A percentile compares a stretch with the other conserved stretches of the same genome.
These are phyloP conservation scores for Mustela lutreola DNA, from an alignment of 2,113 vertebrate species.

Conservation along the genomic window DNA sequence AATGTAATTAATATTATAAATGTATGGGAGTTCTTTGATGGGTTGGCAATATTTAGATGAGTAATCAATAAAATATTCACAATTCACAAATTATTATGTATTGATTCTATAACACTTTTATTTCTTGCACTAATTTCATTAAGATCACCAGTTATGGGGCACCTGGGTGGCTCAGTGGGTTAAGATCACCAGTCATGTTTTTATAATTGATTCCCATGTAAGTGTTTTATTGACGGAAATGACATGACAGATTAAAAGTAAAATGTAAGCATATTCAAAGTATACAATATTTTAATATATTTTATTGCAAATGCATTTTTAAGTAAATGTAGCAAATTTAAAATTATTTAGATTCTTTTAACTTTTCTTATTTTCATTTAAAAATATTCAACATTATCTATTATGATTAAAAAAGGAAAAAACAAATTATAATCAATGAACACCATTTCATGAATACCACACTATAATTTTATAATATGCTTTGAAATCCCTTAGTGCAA, in stretches of 20 bases:
- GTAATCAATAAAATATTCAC: not conserved
- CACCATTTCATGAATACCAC: not conserved
- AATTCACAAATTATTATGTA: not conserved
- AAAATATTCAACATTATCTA: not conserved
- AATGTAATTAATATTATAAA: not conserved
- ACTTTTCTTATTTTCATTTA: not conserved
- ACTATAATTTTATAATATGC: not conserved
- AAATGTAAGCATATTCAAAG: not conserved
- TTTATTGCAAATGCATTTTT: too few relatives aligned
- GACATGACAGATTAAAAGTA: constrained; percentile 18
- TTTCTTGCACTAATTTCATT: not conserved
- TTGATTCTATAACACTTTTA: not conserved
- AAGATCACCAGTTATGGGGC: not conserved
- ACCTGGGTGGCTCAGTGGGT: too few relatives aligned
- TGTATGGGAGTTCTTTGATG: not conserved
- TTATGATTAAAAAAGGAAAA: not conserved
- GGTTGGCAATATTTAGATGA: not conserved
- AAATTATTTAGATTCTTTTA: not conserved
- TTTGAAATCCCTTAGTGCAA: not conserved
- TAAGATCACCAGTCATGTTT: constrained; percentile 8
- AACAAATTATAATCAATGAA: not conserved
- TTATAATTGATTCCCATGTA: not conserved
- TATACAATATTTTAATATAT: too few relatives aligned
- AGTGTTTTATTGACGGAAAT: constrained; percentile 2
- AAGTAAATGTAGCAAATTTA: not conserved